These are phyloP conservation scores for Thinocorus orbignyianus DNA, from an alignment of 2,113 vertebrate genomes.

Conservation along the genomic window DNA sequence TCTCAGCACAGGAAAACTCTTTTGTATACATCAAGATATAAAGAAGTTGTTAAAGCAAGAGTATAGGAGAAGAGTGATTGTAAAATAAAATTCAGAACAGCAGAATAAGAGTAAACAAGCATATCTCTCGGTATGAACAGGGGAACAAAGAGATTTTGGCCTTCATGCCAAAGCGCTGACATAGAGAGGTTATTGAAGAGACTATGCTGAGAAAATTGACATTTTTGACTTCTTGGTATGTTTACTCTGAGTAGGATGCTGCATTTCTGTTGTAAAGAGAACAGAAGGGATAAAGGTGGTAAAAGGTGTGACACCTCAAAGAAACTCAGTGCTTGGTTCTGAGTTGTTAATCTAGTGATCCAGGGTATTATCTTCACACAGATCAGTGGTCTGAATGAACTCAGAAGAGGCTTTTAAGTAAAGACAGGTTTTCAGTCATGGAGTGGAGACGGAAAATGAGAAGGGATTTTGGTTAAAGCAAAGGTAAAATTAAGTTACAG, in stretches of 20 bases:
- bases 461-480: neutral
- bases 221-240: neutral
- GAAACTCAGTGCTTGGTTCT: neutral
- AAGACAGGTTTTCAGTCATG: neutral
- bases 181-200: neutral
- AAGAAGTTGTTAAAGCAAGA: neutral
- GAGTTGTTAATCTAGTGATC: neutral
- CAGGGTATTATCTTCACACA: neutral
- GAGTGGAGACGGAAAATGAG: neutral
- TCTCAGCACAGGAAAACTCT: neutral
- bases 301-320: neutral
- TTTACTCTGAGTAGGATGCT: neutral
- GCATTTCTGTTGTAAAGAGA: neutral
- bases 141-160: neutral
- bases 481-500: neutral
- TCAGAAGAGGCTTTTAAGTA: neutral
- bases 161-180: neutral
- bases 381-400: neutral
- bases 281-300: neutral
- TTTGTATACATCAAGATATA: neutral
- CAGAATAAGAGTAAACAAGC: rapidly evolving
- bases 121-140: neutral
- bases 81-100: neutral
- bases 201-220: neutral
- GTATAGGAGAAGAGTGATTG: neutral